These are phyloP conservation scores for Argyrosomus regius DNA, from an alignment of 2,797 vertebrate genomes.

Conservation along the genomic window DNA sequence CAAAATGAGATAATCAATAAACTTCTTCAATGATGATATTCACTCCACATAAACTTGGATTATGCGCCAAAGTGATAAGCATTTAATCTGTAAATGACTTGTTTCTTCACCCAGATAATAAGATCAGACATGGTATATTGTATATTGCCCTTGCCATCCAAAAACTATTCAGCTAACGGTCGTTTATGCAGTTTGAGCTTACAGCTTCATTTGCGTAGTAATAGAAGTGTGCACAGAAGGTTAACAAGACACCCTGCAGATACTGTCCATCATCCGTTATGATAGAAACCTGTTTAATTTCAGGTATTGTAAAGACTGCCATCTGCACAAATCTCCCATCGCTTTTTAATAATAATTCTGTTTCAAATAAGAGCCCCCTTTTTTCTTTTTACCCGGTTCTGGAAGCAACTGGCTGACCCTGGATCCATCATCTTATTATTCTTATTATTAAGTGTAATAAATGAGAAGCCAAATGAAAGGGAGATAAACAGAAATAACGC, in stretches of 20 bases:
- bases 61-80: conserved; percentile 20
- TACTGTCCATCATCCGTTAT: conserved; percentile 6
- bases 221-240: conserved; percentile 13
- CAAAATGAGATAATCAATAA: conserved; percentile 1
- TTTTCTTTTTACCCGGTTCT: neutral
- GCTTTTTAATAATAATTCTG: neutral
- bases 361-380: neutral
- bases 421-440: neutral
- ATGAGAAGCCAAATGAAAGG: conserved; percentile 11
- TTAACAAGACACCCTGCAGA: conserved; percentile 9
- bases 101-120: conserved; percentile 17
- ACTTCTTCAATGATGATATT: neutral
- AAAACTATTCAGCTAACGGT: neutral
- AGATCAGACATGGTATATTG: conserved; percentile 3
- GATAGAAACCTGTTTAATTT: conserved; percentile 3
- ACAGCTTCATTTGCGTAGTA: neutral
- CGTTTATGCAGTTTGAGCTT: conserved; percentile 13
- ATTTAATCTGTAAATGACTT: conserved; percentile 12
- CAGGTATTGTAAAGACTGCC: neutral
- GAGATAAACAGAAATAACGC: conserved; percentile 3
- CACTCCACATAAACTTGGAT: neutral
- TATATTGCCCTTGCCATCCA: too few relatives aligned
- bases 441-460: neutral
- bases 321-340: neutral
- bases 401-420: neutral